Conservation (phyloP, 64 coral and sea anemone genomes). For the Exaiptasia diaphana region DNA sequence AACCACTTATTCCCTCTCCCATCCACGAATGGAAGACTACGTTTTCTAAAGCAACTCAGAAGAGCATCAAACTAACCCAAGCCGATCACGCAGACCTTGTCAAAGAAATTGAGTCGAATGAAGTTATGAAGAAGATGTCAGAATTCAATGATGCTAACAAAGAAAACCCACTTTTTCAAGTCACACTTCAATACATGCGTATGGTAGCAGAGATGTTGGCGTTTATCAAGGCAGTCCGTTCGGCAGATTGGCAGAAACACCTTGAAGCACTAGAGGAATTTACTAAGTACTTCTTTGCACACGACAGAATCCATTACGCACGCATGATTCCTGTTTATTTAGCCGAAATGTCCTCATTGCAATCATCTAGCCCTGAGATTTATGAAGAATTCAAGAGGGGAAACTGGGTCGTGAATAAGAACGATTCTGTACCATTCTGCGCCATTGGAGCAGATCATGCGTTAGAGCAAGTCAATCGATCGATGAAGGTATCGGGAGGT, state of each 20-base stretch:
- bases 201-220: too few relatives aligned
- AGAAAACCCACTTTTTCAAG: neutral
- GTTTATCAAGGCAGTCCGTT: too few relatives aligned
- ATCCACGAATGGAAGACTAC: neutral
- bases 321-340: constrained; percentile 53
- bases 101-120: neutral
- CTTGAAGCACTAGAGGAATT: constrained; percentile 16
- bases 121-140: constrained; percentile 15
- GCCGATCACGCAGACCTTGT: neutral
- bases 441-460: constrained; percentile 29
- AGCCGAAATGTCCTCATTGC: constrained; percentile 14
- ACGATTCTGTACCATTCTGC: constrained; percentile 37
- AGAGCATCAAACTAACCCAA: neutral
- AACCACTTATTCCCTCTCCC: neutral
- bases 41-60: neutral
- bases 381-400: constrained; percentile 42
- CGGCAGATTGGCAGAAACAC: too few relatives aligned
- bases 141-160: neutral
- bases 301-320: constrained; percentile 31
- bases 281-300: constrained; percentile 38
- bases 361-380: constrained; percentile 10
- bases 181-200: too few relatives aligned
- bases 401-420: constrained; percentile 61
- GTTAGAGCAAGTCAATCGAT: constrained; percentile 56
- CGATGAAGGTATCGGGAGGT: constrained; percentile 55